Conservation (phyloP, 2,888 invertebrate genomes). For the Tyria jacobaeae region DNA sequence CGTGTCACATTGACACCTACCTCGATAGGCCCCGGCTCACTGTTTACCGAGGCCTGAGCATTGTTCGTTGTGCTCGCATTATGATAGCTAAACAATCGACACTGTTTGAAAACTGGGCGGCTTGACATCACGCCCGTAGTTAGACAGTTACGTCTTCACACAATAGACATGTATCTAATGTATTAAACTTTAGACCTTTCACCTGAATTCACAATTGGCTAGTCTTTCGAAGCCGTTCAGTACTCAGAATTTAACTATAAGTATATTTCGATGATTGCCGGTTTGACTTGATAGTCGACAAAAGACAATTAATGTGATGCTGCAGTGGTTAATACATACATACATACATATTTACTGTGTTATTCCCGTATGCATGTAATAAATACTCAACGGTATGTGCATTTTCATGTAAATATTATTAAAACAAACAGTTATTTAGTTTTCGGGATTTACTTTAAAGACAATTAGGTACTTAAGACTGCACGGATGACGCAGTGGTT, state of each 20-base stretch:
- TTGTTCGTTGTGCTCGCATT: slow-evolving; percentile 45
- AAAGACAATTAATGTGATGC: neutral
- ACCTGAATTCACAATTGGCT: slow-evolving; percentile 27
- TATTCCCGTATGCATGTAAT: neutral
- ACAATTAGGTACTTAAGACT: too few relatives aligned
- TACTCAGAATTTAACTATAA: slow-evolving; percentile 12
- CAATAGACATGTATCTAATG: slow-evolving; percentile 30
- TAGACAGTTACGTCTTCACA: slow-evolving; percentile 24
- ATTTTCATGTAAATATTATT: neutral
- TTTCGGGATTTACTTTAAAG: too few relatives aligned
- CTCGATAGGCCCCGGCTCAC: slow-evolving; percentile 6
- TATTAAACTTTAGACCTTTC: slow-evolving; percentile 32
- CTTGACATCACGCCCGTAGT: slow-evolving; percentile 21
- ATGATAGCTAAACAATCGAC: slow-evolving; percentile 55
- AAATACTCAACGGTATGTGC: neutral
- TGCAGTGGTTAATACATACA: neutral
- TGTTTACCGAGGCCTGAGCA: slow-evolving; percentile 18
- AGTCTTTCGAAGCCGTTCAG: slow-evolving; percentile 21
- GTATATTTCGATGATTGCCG: neutral
- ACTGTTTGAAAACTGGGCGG: slow-evolving; percentile 54
- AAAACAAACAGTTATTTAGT: too few relatives aligned
- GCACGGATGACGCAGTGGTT: too few relatives aligned
- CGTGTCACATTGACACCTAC: slow-evolving; percentile 21
- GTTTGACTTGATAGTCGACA: neutral
- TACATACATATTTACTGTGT: neutral